Base-by-base conservation (phyloP, 2,888 invertebrate genomes). In the Volucella inflata region DNA sequence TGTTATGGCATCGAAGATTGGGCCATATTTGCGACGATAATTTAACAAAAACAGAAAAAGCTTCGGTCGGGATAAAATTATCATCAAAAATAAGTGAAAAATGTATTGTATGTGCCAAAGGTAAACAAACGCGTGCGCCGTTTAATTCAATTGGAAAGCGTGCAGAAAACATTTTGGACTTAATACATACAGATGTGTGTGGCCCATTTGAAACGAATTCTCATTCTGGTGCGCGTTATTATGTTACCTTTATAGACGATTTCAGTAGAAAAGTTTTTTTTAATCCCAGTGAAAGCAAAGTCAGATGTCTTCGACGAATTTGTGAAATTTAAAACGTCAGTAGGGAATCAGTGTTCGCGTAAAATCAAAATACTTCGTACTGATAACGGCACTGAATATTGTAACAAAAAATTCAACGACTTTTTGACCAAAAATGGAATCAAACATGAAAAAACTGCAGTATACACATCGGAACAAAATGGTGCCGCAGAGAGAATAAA, bases 181-280 rank as follows among this genome's bases (percentile, higher is more conserved):
- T 48, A 48, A 8, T 21, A 21, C 21, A 21, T 3, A 21, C 2
- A 21, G 21, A 21, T 21, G 21, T 21, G 2, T 1, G 21, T 21
- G 21, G 3, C 2, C 21, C 2, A 4, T 21, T 21, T 21, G 21
- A 21, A 21, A 21, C 1, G 2, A 21, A 1, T 21, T 21, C 21
- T 21, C 2, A 21, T 21, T 21, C 21, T 21, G 21, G 2, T 21
- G 21, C 2, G 21, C 89, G 83, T 64, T 91, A 91, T 84, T 90
- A 91, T 57, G 64, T 90, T 36, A 90, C 89, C 1, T 90, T 91
- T 59, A 88, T 90, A 2, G 91, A 91, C 88, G 90, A 90, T 78
- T 75, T 38, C 17, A 62, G 53, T 3, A 21, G 74, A 50, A 72
- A 65, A 40, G 67, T 74, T 9, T 71, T n/a, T 85, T 44, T 71